phyloP scores from a whole-genome alignment of 2,888 invertebrate genomes.

The Strigamia transsilvanica region DNA sequence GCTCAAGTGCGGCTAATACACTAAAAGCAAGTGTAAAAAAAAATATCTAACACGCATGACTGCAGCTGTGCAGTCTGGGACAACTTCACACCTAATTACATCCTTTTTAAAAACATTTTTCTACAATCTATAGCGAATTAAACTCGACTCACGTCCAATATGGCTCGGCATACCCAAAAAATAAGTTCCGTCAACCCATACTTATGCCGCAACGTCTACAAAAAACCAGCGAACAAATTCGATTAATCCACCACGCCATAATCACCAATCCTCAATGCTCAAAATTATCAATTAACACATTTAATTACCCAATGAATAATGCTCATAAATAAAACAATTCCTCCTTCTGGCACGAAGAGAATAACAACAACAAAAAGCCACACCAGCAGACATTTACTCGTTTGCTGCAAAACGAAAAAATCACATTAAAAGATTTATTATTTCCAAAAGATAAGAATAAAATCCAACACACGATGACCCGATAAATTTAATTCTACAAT shows the following conservation, averaged over 20 bases:
- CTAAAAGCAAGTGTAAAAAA: background rate
- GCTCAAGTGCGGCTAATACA: background rate
- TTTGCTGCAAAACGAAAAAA: conserved; percentile 65
- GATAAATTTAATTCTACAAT: conserved; percentile 36
- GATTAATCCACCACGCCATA: background rate
- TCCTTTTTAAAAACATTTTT: conserved; percentile 59
- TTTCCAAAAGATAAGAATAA: background rate
- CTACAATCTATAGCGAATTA: background rate
- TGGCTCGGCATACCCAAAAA: conserved; percentile 65
- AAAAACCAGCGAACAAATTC: conserved; percentile 58
- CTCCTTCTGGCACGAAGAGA: conserved; percentile 69
- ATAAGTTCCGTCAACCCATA: conserved; percentile 68
- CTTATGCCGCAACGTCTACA: conserved; percentile 66
- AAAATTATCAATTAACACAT: background rate
- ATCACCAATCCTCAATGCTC: too few species aligned
- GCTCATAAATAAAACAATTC: conserved; percentile 69
- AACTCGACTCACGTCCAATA: conserved; percentile 61
- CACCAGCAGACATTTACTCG: conserved; percentile 66
- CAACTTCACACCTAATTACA: conserved; percentile 59
- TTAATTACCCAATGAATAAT: conserved; percentile 69
- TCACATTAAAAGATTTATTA: background rate
- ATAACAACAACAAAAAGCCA: conserved; percentile 68
- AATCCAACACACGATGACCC: background rate
- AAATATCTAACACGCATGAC: conserved; percentile 23
- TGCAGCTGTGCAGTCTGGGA: too few species aligned